Evolutionary conservation across 2,888 invertebrate genomes (phyloP).

Genomic region (Ormyrus nitidulus): DNA sequence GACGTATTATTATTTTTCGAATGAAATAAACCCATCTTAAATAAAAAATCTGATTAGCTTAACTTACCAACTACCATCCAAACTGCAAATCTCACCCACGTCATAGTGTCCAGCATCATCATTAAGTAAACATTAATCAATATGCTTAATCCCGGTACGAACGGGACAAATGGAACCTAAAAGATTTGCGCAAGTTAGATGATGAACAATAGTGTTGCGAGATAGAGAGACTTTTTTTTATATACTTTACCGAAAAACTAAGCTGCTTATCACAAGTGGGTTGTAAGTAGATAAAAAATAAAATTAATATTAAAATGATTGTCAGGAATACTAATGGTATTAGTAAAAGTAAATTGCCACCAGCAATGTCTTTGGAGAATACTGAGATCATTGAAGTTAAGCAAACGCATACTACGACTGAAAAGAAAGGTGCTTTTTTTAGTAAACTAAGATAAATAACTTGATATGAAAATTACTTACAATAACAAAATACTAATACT

Average conservation of each 20-base stretch:
- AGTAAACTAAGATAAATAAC: constrained; percentile 13
- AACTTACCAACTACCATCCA: constrained; percentile 88
- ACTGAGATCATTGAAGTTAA: constrained; percentile 58
- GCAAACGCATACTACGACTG: constrained; percentile 63
- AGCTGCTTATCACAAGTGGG: constrained; percentile 70
- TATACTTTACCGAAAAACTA: constrained; percentile 69
- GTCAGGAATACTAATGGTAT: constrained; percentile 58
- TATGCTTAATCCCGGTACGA: constrained; percentile 88
- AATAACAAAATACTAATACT: constrained; percentile 73
- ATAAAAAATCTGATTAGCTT: neutral
- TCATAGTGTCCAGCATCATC: constrained; percentile 85
- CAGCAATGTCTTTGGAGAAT: constrained; percentile 58
- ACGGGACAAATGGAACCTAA: constrained; percentile 90
- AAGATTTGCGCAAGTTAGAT: constrained; percentile 49
- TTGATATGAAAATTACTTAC: constrained; percentile 66
- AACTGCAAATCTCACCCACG: constrained; percentile 89
- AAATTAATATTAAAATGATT: constrained; percentile 56
- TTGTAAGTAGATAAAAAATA: constrained; percentile 69
- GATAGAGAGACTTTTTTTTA: too few species aligned
- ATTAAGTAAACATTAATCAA: constrained; percentile 90
- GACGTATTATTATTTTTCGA: neutral
- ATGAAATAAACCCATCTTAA: neutral
- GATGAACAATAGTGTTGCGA: too few species aligned
- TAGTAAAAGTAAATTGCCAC: constrained; percentile 57
- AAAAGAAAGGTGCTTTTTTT: constrained; percentile 22